Percentiles rank a stretch among this genome's conserved stretches.
These are phyloP conservation scores for Scelioninae gen. 1 DNA, from an alignment of 2,888 invertebrate genomes.

Conservation along the genomic window DNA sequence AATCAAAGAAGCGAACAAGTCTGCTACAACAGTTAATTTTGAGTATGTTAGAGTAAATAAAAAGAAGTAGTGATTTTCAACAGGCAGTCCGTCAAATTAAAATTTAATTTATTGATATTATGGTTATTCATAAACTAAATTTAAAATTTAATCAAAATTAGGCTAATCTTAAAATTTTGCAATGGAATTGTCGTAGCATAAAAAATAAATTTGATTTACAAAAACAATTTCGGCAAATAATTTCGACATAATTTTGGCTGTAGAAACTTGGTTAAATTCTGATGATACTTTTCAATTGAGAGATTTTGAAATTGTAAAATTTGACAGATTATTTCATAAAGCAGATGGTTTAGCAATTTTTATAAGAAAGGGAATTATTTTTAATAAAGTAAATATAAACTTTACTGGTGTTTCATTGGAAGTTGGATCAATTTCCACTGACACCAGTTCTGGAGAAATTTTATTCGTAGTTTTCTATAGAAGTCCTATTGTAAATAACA, in stretches of 20 bases:
- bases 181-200: constrained; percentile 23
- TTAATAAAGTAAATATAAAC: background rate
- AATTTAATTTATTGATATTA: background rate
- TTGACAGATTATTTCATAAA: background rate
- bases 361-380: background rate
- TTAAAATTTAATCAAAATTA: too few relatives aligned
- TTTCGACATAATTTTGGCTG: background rate
- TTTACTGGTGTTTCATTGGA: background rate
- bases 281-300: background rate
- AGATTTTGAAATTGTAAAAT: background rate
- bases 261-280: background rate
- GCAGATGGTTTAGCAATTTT: background rate
- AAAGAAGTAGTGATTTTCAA: too few relatives aligned
- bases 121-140: background rate
- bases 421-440: background rate
- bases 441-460: background rate
- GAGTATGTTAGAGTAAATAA: too few relatives aligned
- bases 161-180: constrained; percentile 8
- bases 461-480: background rate
- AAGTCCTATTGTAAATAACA: background rate
- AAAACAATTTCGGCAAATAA: background rate
- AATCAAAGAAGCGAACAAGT: too few relatives aligned
- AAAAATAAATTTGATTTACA: constrained; percentile 18
- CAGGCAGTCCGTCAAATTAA: too few relatives aligned
- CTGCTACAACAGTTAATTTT: too few relatives aligned